Evolutionary conservation across 2,888 invertebrate species (phyloP).

Genomic region (Heliconius cydno): DNA sequence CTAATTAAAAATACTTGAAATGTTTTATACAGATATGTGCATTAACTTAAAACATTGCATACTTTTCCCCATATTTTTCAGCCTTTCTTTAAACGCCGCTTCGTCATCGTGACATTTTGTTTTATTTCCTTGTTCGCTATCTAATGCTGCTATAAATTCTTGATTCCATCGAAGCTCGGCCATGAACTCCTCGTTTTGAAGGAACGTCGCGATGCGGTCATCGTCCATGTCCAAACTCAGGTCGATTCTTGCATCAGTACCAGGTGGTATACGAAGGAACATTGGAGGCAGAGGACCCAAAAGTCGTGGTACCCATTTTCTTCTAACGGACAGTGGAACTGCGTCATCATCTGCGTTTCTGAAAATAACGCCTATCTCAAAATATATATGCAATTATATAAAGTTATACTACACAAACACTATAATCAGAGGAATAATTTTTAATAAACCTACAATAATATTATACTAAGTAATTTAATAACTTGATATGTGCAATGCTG

Average conservation of each 20-base stretch:
- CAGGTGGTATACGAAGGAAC: constrained; percentile 87
- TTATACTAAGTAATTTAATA: neutral
- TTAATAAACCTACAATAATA: neutral
- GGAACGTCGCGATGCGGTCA: constrained; percentile 92
- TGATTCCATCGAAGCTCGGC: constrained; percentile 92
- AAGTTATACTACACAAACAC: neutral
- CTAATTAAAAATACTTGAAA: no score
- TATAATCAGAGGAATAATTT: no score
- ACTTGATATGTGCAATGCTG: neutral
- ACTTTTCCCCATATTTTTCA: constrained; percentile 93
- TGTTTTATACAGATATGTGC: neutral
- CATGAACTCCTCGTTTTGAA: constrained; percentile 96
- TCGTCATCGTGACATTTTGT: constrained; percentile 84
- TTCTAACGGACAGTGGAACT: constrained; percentile 71
- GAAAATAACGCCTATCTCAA: constrained; percentile 50
- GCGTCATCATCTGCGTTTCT: constrained; percentile 75
- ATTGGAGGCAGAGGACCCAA: constrained; percentile 90
- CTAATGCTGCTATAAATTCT: constrained; percentile 92
- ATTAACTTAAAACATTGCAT: constrained; percentile 54
- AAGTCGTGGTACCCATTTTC: constrained; percentile 91
- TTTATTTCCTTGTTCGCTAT: constrained; percentile 86
- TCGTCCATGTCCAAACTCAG: constrained; percentile 88
- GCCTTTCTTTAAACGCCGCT: constrained; percentile 89
- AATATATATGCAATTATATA: neutral
- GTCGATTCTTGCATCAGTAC: constrained; percentile 77